phyloP scores from a whole-genome alignment of 1,140 invertebrate species.

The Sipha flava region DNA sequence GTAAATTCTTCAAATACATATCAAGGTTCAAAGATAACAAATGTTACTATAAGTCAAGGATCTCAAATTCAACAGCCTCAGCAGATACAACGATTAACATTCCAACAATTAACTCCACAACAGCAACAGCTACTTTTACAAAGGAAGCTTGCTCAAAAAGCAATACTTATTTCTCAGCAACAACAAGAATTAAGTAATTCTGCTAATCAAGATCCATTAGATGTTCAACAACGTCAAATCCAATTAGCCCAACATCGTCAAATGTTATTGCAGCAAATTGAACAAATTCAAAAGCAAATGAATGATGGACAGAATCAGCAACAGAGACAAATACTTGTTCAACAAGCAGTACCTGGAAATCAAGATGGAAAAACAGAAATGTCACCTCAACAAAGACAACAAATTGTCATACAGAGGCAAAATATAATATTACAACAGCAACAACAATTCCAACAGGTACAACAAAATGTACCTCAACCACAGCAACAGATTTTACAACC shows the following conservation, averaged over 20 bases:
- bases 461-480: conserved; percentile 32
- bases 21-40: conserved; percentile 27
- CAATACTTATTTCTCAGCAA: conserved; percentile 7
- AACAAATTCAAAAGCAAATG: conserved; percentile 34
- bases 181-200: conserved; percentile 33
- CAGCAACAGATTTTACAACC: conserved; percentile 31
- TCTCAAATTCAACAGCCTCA: conserved; percentile 29
- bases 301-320: conserved; percentile 15
- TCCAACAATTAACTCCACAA: conserved; percentile 41
- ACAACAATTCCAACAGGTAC: conserved; percentile 37
- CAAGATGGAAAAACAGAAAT: conserved; percentile 28
- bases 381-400: conserved; percentile 28
- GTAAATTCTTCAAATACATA: conserved; percentile 14
- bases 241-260: conserved; percentile 37
- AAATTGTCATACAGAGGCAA: conserved; percentile 35
- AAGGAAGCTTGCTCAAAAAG: conserved; percentile 37
- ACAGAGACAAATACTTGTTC: conserved; percentile 29
- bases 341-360: neutral
- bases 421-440: conserved; percentile 37
- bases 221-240: conserved; percentile 33
- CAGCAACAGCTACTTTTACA: conserved; percentile 47
- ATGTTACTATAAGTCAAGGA: conserved; percentile 30
- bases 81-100: conserved; percentile 17
- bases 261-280: conserved; percentile 30
- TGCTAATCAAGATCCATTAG: conserved; percentile 26